phyloP scores from a whole-genome alignment of 2,113 vertebrate genomes.

The Mirza zaza region DNA sequence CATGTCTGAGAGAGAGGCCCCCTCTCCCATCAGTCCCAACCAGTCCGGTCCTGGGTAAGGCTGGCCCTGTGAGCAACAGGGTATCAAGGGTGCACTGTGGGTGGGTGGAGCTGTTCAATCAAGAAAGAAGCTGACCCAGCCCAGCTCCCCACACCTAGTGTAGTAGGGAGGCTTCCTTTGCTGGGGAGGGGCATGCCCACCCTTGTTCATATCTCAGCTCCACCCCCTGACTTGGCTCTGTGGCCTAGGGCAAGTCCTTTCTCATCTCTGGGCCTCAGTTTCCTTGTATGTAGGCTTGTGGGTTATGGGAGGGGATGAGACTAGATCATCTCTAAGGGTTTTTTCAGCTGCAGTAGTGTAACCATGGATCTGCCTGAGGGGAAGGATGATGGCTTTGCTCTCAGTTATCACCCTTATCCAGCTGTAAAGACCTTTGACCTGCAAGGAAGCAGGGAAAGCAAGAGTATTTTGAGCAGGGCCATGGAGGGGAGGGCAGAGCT shows the following conservation, averaged over 20 bases:
- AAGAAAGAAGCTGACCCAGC: not conserved
- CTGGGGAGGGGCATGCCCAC: not conserved
- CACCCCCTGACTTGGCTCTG: not conserved
- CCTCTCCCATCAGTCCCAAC: not conserved
- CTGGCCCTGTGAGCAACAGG: not conserved
- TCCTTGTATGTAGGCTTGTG: conserved; percentile 14
- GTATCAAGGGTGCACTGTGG: not conserved
- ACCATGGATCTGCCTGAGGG: conserved; percentile 48
- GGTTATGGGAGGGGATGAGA: not conserved
- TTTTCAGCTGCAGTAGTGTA: conserved; percentile 42
- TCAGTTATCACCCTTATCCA: conserved; percentile 49
- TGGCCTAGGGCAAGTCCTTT: not conserved
- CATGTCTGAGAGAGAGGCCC: not conserved
- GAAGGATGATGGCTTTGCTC: conserved; percentile 35
- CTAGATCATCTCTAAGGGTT: conserved; percentile 35
- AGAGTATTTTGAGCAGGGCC: conserved; percentile 13
- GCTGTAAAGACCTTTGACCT: conserved; percentile 51
- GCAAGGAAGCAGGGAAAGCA: conserved; percentile 29
- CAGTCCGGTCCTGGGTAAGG: not conserved
- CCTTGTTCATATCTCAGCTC: not conserved
- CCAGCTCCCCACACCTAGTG: not conserved
- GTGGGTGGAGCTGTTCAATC: not conserved
- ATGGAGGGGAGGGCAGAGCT: not conserved
- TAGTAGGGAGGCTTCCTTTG: not conserved
- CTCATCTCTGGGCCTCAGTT: conserved; percentile 49